These are phyloP conservation scores for Chironomus riparius DNA, from an alignment of 2,888 invertebrate species.

Conservation along the genomic window DNA sequence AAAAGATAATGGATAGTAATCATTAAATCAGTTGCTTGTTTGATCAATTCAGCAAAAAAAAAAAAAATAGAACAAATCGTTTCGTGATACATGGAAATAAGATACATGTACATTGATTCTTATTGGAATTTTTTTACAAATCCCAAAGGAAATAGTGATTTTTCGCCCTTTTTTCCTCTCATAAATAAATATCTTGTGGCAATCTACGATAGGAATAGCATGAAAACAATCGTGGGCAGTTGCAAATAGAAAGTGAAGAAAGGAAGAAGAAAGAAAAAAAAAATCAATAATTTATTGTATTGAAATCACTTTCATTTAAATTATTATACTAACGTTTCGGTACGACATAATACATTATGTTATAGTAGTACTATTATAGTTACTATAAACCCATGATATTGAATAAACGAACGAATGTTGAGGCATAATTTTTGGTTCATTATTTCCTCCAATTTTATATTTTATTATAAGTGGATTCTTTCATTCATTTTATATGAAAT, in stretches of 20 bases:
- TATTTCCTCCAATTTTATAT: background rate
- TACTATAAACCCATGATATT: background rate
- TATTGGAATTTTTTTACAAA: background rate
- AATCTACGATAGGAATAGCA: too few relatives aligned
- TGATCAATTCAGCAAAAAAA: background rate
- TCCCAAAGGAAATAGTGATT: background rate
- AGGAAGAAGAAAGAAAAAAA: background rate
- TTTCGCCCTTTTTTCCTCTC: background rate
- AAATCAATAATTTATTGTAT: constrained; percentile 11
- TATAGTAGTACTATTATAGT: background rate
- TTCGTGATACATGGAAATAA: too few relatives aligned
- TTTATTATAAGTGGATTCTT: background rate
- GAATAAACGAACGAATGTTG: background rate
- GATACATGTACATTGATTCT: too few relatives aligned
- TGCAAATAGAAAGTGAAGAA: background rate
- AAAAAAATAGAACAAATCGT: too few relatives aligned
- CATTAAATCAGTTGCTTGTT: background rate
- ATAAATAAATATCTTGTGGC: too few relatives aligned
- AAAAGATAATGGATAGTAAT: background rate
- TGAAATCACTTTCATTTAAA: constrained; percentile 25
- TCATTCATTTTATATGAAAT: background rate
- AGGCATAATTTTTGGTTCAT: constrained; percentile 3
- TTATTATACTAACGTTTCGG: background rate
- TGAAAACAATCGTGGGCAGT: background rate
- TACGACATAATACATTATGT: background rate